Evolutionary conservation across 2,797 vertebrate species (phyloP).

Genomic region (Periparus ater): DNA sequence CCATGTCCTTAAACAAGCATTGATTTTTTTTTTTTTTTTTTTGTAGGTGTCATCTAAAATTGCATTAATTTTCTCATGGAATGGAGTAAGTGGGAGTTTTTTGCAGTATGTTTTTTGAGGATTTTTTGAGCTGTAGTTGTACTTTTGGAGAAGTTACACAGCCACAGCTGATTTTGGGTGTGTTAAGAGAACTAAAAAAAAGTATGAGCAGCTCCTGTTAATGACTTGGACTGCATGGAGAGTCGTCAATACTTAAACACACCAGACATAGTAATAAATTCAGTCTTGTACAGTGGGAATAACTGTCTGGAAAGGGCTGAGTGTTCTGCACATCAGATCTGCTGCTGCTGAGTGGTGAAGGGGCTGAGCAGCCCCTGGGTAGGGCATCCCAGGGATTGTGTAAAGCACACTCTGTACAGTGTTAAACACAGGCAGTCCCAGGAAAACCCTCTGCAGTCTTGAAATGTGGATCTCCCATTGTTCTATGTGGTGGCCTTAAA

Average conservation of each 20-base stretch:
- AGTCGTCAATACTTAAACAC: neutral
- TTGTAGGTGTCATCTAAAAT: neutral
- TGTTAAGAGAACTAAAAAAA: neutral
- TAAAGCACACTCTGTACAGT: accelerated
- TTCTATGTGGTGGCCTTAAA: neutral
- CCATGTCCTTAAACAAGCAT: accelerated
- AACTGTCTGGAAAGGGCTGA: neutral
- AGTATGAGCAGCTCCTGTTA: neutral
- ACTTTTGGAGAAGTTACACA: neutral
- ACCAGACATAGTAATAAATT: neutral
- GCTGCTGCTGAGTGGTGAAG: neutral
- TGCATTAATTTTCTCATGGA: neutral
- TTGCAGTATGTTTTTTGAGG: neutral
- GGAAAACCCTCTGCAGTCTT: neutral
- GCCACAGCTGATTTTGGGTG: neutral
- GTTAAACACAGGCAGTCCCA: neutral
- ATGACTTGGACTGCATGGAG: neutral
- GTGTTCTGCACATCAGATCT: neutral
- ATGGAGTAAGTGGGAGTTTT: neutral
- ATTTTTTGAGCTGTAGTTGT: neutral
- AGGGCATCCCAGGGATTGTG: accelerated
- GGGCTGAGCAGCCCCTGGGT: neutral
- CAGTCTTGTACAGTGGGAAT: accelerated
- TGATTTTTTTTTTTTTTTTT: neutral
- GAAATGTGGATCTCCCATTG: neutral